Evolutionary conservation across 1,140 invertebrate species (phyloP).

Genomic region (Nixonia krombeini): DNA sequence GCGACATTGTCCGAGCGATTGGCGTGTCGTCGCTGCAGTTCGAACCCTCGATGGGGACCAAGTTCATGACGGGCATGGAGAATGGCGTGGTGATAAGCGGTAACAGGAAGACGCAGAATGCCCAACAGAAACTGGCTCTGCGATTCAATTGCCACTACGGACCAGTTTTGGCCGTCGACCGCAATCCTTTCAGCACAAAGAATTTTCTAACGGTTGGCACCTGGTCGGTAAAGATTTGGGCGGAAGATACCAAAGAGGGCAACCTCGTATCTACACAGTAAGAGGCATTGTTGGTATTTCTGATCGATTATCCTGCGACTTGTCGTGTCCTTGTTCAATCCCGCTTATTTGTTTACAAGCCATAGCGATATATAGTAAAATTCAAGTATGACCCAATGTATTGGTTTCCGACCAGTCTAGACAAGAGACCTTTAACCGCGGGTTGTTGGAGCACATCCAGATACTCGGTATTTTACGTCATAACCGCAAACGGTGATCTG

Average conservation of each 20-base stretch:
- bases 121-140: constrained; percentile 80
- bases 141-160: constrained; percentile 86
- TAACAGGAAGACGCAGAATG: constrained; percentile 81
- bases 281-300: too few species aligned
- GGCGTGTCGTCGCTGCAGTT: constrained; percentile 88
- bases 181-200: constrained; percentile 87
- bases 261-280: constrained; percentile 83
- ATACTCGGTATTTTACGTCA: constrained; percentile 59
- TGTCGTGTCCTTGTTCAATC: too few species aligned
- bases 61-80: constrained; percentile 58
- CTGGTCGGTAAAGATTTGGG: constrained; percentile 90
- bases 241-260: constrained; percentile 89
- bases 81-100: constrained; percentile 82
- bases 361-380: too few species aligned
- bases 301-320: too few species aligned
- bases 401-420: constrained; percentile 66
- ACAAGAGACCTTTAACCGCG: constrained; percentile 79
- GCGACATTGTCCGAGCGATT: constrained; percentile 78
- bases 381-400: too few species aligned
- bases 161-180: constrained; percentile 84
- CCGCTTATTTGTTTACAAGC: too few species aligned
- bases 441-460: constrained; percentile 91
- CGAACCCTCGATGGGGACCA: constrained; percentile 88
- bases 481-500: constrained; percentile 79
- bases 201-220: constrained; percentile 92